These are phyloP conservation scores for Polietes domitor DNA, from an alignment of 2,888 invertebrate genomes.

Conservation along the genomic window DNA sequence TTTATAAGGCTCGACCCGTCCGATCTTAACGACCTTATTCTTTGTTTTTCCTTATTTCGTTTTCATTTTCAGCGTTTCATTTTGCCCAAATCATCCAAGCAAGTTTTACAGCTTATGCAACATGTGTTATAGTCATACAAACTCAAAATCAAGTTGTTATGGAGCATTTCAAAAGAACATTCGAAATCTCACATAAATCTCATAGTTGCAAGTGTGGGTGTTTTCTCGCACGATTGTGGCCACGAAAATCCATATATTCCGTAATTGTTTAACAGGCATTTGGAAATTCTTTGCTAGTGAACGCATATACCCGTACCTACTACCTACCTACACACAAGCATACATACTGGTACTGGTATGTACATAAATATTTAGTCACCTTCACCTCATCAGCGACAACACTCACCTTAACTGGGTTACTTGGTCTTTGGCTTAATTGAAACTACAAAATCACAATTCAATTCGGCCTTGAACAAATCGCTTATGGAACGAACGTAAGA, in stretches of 20 bases:
- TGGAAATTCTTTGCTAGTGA: background rate
- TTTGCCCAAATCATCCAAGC: too few relatives aligned
- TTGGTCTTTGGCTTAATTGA: conserved; percentile 40
- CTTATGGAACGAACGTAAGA: conserved; percentile 21
- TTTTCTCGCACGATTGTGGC: conserved; percentile 6
- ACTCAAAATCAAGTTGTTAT: background rate
- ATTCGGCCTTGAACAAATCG: conserved; percentile 25
- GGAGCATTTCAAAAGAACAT: conserved; percentile 14
- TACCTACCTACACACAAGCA: background rate
- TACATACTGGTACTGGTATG: background rate
- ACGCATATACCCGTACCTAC: background rate
- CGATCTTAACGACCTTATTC: too few relatives aligned
- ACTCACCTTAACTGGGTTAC: conserved; percentile 53
- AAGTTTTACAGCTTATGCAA: too few relatives aligned
- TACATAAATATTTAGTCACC: conserved; percentile 35
- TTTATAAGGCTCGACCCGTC: too few relatives aligned
- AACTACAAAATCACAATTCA: conserved; percentile 15
- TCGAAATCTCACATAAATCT: conserved; percentile 12
- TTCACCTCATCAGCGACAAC: conserved; percentile 44
- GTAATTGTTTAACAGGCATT: background rate
- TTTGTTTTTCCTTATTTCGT: too few relatives aligned
- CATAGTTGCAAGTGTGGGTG: conserved; percentile 23
- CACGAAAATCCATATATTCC: background rate
- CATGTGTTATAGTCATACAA: too few relatives aligned
- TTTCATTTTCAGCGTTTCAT: too few relatives aligned